Base-by-base conservation (phyloP, 2,797 vertebrate genomes). In the Clamator glandarius region DNA sequence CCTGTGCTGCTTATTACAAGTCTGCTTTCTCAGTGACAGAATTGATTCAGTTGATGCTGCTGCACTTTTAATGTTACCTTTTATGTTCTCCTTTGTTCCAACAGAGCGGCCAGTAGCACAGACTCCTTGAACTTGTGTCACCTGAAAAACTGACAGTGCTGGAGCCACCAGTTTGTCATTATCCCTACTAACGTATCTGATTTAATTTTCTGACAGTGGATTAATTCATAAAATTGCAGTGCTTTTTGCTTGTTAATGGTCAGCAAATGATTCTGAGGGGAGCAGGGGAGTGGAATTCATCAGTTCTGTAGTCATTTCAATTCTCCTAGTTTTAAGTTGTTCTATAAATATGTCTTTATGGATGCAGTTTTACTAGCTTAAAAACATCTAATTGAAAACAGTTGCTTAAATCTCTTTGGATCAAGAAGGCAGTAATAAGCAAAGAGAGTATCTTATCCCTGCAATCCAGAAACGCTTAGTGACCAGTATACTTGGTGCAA, bases 371-470 rank as follows among this genome's bases (percentile, higher is more conserved):
- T 97, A 97, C 96, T 96, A 96, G 97, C 97, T 98, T 98, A 97
- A 97, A 98, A 97, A 97, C 96, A 96, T 97, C 97, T 98, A 98
- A 98, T 98, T 98, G 97, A 97, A 98, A 98, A 97, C 98, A 98
- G 98, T 98, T 97, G 97, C 97, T 97, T 98, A 97, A 98, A 97
- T 98, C 97, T 97, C 97, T 97, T 94, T 97, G 97, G 97, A 98
- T 97, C 96, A 97, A 96, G 97, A 92, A 97, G 93, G 92, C 96
- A 93, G 93, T 96, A 96, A 97, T 97, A 97, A 98, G 97, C 96
- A 96, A 93, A 95, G 95, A 97, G 97, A 96, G 95, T 96, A 97
- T 97, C 97, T 98, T 98, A 97, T 97, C 97, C 97, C 94, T 95
- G n/a, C 95, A 97, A 97, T 97, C 98, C 96, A 94, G 90, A 95